Conservation (phyloP, 2,113 vertebrate species). For the Cochlearius cochlearius region DNA sequence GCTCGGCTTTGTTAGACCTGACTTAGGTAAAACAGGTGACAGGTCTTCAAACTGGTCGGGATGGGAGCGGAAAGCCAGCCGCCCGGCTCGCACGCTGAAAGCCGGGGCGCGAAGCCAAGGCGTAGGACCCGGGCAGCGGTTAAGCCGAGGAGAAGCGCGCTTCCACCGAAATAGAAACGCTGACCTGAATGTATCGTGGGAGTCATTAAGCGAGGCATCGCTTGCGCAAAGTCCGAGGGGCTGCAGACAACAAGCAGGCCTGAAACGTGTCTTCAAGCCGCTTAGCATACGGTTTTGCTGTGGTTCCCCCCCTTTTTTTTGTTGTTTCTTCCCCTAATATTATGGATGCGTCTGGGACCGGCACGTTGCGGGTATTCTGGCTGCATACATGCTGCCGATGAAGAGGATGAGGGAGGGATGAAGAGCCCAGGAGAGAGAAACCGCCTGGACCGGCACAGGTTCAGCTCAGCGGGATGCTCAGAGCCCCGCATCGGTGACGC, state of each 20-base stretch:
- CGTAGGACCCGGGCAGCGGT: fast-evolving
- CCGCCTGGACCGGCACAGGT: fast-evolving
- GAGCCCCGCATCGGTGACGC: fast-evolving
- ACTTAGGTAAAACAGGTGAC: neutral
- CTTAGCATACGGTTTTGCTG: neutral
- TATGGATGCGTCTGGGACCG: fast-evolving
- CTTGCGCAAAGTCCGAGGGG: neutral
- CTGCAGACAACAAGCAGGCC: neutral
- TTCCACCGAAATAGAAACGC: neutral
- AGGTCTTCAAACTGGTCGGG: neutral
- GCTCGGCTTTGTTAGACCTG: fast-evolving
- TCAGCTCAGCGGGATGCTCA: neutral
- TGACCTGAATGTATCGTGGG: neutral
- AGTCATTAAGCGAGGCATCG: neutral
- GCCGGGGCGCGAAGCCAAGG: neutral
- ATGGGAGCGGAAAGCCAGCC: neutral
- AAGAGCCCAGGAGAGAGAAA: neutral
- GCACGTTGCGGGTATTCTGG: fast-evolving
- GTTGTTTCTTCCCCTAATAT: neutral
- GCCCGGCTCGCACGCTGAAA: neutral
- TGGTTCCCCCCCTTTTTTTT: neutral
- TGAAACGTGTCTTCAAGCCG: fast-evolving
- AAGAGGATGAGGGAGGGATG: neutral
- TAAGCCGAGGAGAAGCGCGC: neutral
- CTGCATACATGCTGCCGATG: fast-evolving